Evolutionary conservation across 2,113 vertebrate species (phyloP).

Genomic region (Saguinus imperator): DNA sequence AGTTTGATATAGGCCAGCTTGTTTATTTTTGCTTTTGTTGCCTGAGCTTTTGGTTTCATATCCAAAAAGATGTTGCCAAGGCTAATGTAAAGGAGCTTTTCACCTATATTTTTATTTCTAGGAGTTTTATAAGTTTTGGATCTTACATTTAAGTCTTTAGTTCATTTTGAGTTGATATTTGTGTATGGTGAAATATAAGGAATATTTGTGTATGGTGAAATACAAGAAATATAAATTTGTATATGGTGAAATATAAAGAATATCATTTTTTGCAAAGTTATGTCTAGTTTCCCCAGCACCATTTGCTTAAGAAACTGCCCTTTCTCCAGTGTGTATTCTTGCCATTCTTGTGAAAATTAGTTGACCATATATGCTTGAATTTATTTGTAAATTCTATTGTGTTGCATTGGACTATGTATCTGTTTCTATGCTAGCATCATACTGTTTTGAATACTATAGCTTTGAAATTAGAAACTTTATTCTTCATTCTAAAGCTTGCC

Average conservation of each 20-base stretch:
- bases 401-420: neutral
- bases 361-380: neutral
- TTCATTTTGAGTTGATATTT: neutral
- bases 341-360: neutral
- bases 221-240: too few species aligned
- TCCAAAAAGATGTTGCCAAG: neutral
- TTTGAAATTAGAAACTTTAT: neutral
- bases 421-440: neutral
- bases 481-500: neutral
- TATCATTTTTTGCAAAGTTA: neutral
- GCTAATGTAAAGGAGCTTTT: neutral
- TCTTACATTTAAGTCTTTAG: neutral
- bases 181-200: too few species aligned
- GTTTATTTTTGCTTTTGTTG: neutral
- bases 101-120: neutral
- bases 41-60: neutral
- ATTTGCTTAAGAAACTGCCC: neutral
- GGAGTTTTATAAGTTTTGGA: neutral
- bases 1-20: neutral
- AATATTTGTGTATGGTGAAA: neutral
- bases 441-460: neutral
- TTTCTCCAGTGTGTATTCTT: neutral
- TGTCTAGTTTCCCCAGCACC: neutral
- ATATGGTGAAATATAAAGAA: too few species aligned
- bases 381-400: neutral